Evolutionary conservation across 2,888 invertebrate genomes (phyloP).

Genomic region (Osmoderma eremita): DNA sequence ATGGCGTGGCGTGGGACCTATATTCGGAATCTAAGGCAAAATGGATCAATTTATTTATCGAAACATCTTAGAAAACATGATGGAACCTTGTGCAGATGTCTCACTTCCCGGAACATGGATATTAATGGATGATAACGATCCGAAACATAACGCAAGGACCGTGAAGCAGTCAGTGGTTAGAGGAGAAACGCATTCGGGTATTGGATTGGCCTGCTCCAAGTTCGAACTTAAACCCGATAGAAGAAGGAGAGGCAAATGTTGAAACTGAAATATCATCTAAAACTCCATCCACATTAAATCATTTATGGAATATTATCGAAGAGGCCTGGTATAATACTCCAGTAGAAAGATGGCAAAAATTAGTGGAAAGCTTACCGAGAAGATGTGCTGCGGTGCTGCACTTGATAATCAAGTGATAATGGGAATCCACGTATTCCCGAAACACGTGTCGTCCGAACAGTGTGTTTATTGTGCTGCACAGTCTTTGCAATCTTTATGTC

Average conservation of each 20-base stretch:
- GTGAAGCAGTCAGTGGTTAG: not conserved
- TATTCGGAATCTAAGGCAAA: not conserved
- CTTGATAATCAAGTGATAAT: too few species aligned
- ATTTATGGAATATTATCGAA: not conserved
- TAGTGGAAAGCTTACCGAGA: not conserved
- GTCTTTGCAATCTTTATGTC: too few species aligned
- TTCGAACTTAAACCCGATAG: too few species aligned
- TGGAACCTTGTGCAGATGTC: not conserved
- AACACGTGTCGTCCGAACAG: too few species aligned
- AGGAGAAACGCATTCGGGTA: not conserved
- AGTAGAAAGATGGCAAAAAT: not conserved
- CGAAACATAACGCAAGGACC: too few species aligned
- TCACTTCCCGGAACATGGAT: too few species aligned
- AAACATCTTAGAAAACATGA: slow-evolving; percentile 5
- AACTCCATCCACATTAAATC: not conserved
- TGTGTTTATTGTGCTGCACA: too few species aligned
- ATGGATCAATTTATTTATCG: slow-evolving; percentile 1
- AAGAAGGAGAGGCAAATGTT: not conserved
- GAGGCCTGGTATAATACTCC: slow-evolving; percentile 7
- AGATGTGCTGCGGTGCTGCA: too few species aligned
- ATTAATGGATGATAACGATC: too few species aligned
- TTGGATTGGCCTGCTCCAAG: too few species aligned
- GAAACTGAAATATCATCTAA: not conserved
- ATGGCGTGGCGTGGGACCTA: slow-evolving; percentile 2
- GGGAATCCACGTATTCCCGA: too few species aligned